These are phyloP conservation scores for Nasalis larvatus DNA, from an alignment of 2,113 vertebrate species.

Conservation along the genomic window DNA sequence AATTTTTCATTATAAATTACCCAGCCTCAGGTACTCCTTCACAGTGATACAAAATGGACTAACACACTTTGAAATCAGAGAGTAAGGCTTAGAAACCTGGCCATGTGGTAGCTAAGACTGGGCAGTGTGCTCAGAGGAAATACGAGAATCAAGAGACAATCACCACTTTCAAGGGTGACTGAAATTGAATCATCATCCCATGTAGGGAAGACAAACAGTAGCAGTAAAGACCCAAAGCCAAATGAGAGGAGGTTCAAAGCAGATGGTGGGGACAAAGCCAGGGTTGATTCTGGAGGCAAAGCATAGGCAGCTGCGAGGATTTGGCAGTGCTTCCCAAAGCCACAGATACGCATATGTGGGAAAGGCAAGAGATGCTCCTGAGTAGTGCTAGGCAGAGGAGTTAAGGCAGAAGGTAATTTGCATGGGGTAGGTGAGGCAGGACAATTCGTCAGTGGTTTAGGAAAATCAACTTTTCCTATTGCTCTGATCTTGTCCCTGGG, in stretches of 20 bases:
- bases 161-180: neutral
- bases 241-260: neutral
- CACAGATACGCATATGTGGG: neutral
- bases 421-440: too few relatives aligned
- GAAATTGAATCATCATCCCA: neutral
- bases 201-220: neutral
- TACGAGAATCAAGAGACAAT: neutral
- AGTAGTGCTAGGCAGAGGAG: neutral
- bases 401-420: neutral
- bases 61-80: neutral
- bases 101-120: neutral
- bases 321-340: neutral
- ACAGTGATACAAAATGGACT: too few relatives aligned
- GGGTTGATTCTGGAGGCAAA: neutral
- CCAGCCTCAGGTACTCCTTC: too few relatives aligned
- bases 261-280: neutral
- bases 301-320: neutral
- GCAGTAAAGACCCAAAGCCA: neutral
- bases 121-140: neutral
- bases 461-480: neutral
- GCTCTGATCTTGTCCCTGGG: neutral
- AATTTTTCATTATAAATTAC: too few relatives aligned
- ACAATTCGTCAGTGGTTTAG: neutral
- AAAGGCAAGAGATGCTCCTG: neutral
- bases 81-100: neutral